Conservation (phyloP, 64 coral and sea anemone genomes). For the Pocillopora damicornis region DNA sequence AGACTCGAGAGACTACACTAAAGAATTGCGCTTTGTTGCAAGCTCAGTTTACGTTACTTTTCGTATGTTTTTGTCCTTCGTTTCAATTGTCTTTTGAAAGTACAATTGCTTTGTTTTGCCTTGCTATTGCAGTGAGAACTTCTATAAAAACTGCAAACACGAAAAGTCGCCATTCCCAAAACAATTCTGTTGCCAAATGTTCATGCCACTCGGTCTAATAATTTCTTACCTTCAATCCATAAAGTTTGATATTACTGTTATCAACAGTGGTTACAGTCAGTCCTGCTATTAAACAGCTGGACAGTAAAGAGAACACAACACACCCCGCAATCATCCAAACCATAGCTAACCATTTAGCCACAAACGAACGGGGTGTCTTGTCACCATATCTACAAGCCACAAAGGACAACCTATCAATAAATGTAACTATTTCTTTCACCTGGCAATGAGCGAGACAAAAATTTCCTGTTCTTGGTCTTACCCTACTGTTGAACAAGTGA, state of each 20-base stretch:
- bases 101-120: too few species aligned
- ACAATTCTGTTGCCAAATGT: too few species aligned
- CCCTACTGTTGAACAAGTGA: conserved; percentile 38
- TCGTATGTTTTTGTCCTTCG: too few species aligned
- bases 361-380: neutral
- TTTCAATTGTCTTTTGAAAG: too few species aligned
- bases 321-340: neutral
- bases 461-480: neutral
- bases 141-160: too few species aligned
- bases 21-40: too few species aligned
- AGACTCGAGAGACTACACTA: too few species aligned
- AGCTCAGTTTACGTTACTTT: too few species aligned
- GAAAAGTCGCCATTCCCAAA: too few species aligned
- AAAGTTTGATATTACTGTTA: neutral
- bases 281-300: neutral
- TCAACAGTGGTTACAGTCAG: neutral
- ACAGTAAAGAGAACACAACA: neutral
- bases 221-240: neutral
- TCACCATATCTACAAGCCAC: conserved; percentile 11
- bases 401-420: neutral
- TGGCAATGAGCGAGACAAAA: neutral
- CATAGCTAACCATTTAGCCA: neutral
- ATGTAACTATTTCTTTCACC: neutral
- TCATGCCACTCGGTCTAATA: neutral
- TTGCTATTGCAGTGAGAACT: too few species aligned